Evolutionary conservation across 1,140 invertebrate genomes (phyloP).

Genomic region (Cyclina sinensis): DNA sequence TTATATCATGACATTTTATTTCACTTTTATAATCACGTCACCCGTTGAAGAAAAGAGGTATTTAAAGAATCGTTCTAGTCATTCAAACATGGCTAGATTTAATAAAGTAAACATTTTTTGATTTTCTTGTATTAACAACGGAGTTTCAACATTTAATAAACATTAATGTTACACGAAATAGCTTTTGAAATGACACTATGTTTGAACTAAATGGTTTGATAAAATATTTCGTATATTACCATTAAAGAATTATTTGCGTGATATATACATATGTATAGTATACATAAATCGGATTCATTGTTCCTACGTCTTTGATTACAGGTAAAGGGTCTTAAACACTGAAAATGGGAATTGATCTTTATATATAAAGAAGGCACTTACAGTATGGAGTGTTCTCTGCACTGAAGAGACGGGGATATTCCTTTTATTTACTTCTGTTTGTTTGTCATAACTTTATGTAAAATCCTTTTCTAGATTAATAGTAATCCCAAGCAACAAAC

Average conservation of each 20-base stretch:
- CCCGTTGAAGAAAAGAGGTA: no score
- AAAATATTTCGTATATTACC: not conserved
- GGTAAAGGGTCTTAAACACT: no score
- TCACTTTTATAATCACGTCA: no score
- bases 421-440: no score
- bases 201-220: conserved; percentile 1
- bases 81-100: not conserved
- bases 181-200: not conserved
- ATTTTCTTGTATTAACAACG: not conserved
- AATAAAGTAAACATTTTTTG: not conserved
- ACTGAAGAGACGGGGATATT: no score
- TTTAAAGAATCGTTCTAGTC: no score
- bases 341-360: not conserved
- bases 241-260: conserved; percentile 13
- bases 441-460: no score
- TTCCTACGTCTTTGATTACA: not conserved
- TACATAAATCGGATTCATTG: not conserved
- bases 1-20: no score
- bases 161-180: not conserved
- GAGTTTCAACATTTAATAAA: not conserved
- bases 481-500: not conserved
- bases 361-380: not conserved
- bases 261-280: not conserved
- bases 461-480: not conserved
- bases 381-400: not conserved